A percentile compares a stretch with the other conserved stretches of the same genome.
Conservation (phyloP, 2,113 vertebrate species). For the Corydoras sp. region DNA sequence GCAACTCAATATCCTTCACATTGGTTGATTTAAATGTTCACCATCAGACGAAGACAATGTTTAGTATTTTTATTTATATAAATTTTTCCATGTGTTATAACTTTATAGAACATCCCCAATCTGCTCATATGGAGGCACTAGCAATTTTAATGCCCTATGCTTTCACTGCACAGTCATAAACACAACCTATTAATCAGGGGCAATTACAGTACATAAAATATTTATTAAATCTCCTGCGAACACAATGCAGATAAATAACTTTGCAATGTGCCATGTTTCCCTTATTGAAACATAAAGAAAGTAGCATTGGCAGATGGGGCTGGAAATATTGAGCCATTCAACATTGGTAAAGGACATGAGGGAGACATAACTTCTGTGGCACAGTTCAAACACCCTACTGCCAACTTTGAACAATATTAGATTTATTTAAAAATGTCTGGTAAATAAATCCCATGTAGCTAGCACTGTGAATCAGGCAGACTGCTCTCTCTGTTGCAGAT, state of each 20-base stretch:
- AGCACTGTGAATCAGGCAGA: not conserved
- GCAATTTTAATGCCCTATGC: too few species aligned
- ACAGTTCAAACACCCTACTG: constrained; percentile 35
- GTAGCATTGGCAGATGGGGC: constrained; percentile 10
- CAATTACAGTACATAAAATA: too few species aligned
- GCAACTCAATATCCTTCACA: too few species aligned
- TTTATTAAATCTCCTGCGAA: not conserved
- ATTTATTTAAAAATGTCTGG: constrained; percentile 25
- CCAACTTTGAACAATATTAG: constrained; percentile 30
- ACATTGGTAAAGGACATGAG: constrained; percentile 32
- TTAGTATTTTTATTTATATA: too few species aligned
- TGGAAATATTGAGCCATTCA: constrained; percentile 32
- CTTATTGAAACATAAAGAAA: not conserved
- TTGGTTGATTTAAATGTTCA: too few species aligned
- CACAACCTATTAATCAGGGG: too few species aligned
- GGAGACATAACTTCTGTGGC: constrained; percentile 36
- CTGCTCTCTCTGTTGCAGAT: constrained; percentile 11
- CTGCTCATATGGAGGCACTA: too few species aligned
- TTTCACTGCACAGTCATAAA: too few species aligned
- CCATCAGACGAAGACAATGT: too few species aligned
- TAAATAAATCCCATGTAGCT: constrained; percentile 20
- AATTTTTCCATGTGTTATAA: too few species aligned
- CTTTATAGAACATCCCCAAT: too few species aligned
- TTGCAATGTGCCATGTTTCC: too few species aligned
- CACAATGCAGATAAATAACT: not conserved